phyloP scores from a whole-genome alignment of 2,797 vertebrate species.

The Coreius guichenoti region DNA sequence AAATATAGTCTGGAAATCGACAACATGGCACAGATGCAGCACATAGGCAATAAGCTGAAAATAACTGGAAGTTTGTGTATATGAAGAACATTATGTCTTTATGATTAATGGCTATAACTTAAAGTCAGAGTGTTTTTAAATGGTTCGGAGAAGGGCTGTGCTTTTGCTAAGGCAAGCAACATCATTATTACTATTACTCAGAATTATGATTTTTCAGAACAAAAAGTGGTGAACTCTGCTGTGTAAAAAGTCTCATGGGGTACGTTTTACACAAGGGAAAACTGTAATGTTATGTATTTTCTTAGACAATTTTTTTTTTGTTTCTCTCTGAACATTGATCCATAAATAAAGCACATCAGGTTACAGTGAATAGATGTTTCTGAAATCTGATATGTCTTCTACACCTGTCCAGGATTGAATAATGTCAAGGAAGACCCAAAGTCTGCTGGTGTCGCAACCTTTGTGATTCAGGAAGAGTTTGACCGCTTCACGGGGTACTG shows the following conservation, averaged over 20 bases:
- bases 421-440: conserved; percentile 93
- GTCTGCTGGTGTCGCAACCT: conserved; percentile 95
- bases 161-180: neutral
- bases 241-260: neutral
- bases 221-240: neutral
- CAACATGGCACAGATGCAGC: neutral
- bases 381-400: neutral
- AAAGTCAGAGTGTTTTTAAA: neutral
- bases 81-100: neutral
- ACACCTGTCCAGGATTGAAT: conserved; percentile 81
- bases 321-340: neutral
- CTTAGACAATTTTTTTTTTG: neutral
- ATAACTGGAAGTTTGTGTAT: neutral
- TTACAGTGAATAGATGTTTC: neutral
- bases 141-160: neutral
- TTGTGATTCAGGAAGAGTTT: conserved; percentile 99
- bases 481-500: conserved; percentile 98
- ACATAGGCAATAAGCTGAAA: neutral
- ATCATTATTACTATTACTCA: neutral
- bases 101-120: neutral
- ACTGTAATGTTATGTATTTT: neutral
- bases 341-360: neutral
- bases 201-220: neutral
- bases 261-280: neutral
- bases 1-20: neutral